A percentile compares a stretch with the other conserved stretches of the same genome.
These are phyloP conservation scores for Pica pica DNA, from an alignment of 2,113 vertebrate species.

Conservation along the genomic window DNA sequence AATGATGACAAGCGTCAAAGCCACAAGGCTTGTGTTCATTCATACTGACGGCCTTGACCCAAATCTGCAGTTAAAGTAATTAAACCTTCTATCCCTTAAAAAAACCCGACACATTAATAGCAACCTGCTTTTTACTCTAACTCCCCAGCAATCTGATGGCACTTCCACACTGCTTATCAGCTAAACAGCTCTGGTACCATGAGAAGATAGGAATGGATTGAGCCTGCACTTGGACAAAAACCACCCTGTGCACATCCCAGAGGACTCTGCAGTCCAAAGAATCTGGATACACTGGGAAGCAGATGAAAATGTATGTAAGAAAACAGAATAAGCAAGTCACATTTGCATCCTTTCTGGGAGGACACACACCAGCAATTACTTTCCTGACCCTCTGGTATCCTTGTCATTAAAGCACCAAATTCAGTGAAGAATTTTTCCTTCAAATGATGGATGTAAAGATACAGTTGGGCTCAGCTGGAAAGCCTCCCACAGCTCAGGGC, in stretches of 20 bases:
- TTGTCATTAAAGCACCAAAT: not conserved
- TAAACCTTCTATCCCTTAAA: not conserved
- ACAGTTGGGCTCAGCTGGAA: not conserved
- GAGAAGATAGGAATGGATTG: not conserved
- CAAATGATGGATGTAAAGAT: not conserved
- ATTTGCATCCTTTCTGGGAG: not conserved
- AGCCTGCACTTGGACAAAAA: not conserved
- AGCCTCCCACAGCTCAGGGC: not conserved
- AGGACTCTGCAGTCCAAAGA: not conserved
- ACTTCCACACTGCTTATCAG: not conserved
- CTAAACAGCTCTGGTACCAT: not conserved
- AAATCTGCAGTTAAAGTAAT: not conserved
- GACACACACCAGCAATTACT: not conserved
- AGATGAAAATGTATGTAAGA: not conserved
- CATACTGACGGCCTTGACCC: not conserved
- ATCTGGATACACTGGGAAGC: not conserved
- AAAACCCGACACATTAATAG: fast-evolving
- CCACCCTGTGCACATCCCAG: not conserved
- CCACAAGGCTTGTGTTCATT: not conserved
- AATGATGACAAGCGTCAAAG: not conserved
- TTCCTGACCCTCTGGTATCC: not conserved
- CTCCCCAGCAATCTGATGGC: not conserved
- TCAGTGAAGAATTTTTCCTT: not conserved
- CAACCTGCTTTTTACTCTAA: not conserved
- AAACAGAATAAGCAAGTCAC: not conserved